These are phyloP conservation scores for Agelaius tricolor DNA, from an alignment of 2,113 vertebrate species.

Conservation along the genomic window DNA sequence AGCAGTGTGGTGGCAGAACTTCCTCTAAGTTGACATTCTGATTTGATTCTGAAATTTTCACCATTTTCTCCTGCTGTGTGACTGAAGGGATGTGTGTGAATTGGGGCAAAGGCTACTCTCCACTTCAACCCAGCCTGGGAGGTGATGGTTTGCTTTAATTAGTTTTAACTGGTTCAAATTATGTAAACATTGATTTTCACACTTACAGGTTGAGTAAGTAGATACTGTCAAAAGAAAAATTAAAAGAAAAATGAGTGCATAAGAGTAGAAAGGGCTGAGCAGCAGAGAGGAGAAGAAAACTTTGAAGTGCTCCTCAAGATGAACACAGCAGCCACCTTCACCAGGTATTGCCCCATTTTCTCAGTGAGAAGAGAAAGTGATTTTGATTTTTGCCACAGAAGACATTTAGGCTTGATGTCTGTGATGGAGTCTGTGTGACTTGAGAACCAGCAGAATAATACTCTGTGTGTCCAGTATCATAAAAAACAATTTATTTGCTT, in stretches of 20 bases:
- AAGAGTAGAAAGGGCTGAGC: neutral
- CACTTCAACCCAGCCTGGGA: neutral
- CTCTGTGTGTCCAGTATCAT: neutral
- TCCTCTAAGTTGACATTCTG: neutral
- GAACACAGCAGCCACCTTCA: neutral
- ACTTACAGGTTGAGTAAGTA: neutral
- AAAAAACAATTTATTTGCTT: conserved; percentile 50
- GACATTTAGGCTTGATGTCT: neutral
- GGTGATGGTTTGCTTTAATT: neutral
- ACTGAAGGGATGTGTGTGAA: neutral
- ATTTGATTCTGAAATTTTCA: neutral
- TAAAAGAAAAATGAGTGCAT: neutral
- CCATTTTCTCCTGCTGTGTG: neutral
- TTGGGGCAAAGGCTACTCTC: neutral
- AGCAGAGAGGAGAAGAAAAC: neutral
- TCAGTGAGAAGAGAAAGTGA: neutral
- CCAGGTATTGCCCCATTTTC: neutral
- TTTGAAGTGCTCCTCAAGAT: neutral
- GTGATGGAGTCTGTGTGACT: neutral
- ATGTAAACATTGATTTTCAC: conserved; percentile 29
- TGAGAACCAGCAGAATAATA: conserved; percentile 6
- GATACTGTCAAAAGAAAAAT: neutral
- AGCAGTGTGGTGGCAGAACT: neutral
- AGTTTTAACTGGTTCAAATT: conserved; percentile 18
- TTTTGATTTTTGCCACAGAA: conserved; percentile 12